phyloP scores from a whole-genome alignment of 2,797 vertebrate genomes.

The Myripristis jacobus region DNA sequence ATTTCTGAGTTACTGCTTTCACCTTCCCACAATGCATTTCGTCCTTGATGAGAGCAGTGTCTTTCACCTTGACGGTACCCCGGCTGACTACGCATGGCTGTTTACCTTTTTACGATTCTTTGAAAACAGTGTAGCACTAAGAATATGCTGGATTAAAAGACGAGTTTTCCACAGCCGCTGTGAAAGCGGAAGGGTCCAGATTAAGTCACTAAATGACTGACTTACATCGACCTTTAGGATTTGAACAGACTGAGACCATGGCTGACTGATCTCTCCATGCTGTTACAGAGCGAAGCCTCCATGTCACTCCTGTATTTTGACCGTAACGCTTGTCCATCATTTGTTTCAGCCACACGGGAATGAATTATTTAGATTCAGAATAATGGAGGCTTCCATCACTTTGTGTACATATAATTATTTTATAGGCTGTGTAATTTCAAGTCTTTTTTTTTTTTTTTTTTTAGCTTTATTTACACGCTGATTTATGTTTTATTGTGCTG shows the following conservation, averaged over 20 bases:
- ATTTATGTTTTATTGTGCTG: slow-evolving; percentile 42
- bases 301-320: slow-evolving; percentile 40
- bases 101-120: slow-evolving; percentile 27
- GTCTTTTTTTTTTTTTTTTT: slow-evolving; percentile 22
- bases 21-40: slow-evolving; percentile 58
- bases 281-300: slow-evolving; percentile 42
- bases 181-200: slow-evolving; percentile 63
- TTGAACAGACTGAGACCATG: neutral
- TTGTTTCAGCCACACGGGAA: slow-evolving; percentile 28
- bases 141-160: slow-evolving; percentile 37
- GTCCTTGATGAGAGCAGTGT: slow-evolving; percentile 54
- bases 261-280: slow-evolving; percentile 46
- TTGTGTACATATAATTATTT: slow-evolving; percentile 63
- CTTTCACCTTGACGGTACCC: slow-evolving; percentile 25
- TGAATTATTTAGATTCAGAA: slow-evolving; percentile 67
- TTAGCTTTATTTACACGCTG: slow-evolving; percentile 56
- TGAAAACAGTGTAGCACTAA: slow-evolving; percentile 35
- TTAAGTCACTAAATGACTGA: slow-evolving; percentile 57
- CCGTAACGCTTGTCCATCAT: slow-evolving; percentile 59
- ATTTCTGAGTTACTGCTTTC: neutral
- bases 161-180: slow-evolving; percentile 69
- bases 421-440: slow-evolving; percentile 59
- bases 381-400: slow-evolving; percentile 53
- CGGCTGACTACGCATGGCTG: slow-evolving; percentile 45
- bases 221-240: slow-evolving; percentile 8